Evolutionary conservation across 2,888 invertebrate species (phyloP).

Genomic region (Eulithis testata): DNA sequence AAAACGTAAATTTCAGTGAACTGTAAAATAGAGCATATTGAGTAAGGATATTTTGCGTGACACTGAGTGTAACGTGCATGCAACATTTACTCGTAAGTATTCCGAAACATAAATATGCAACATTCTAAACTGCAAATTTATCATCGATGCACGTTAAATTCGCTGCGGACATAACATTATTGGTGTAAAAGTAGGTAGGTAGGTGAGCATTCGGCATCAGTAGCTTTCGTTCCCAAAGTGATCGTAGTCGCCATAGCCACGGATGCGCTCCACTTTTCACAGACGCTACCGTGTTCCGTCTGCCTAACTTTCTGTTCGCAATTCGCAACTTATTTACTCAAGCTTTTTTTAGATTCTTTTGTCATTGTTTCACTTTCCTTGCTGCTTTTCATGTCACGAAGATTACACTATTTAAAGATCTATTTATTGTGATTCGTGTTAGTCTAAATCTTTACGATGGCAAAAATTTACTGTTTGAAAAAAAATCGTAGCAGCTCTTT

Average conservation of each 20-base stretch:
- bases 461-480: background rate
- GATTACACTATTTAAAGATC: background rate
- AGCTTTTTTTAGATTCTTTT: slow-evolving; percentile 29
- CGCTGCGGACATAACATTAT: slow-evolving; percentile 38
- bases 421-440: background rate
- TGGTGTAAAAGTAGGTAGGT: slow-evolving; percentile 51
- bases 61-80: too few relatives aligned
- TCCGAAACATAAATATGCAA: slow-evolving; percentile 18
- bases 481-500: slow-evolving; percentile 1
- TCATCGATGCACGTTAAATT: slow-evolving; percentile 18
- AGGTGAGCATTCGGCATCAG: slow-evolving; percentile 43
- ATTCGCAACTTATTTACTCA: slow-evolving; percentile 45
- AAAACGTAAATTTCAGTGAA: too few relatives aligned
- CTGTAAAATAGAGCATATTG: too few relatives aligned
- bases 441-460: background rate
- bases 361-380: slow-evolving; percentile 6
- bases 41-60: too few relatives aligned
- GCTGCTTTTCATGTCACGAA: background rate
- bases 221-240: slow-evolving; percentile 60
- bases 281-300: slow-evolving; percentile 28
- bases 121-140: slow-evolving; percentile 14
- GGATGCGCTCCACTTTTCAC: slow-evolving; percentile 63
- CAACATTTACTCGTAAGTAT: slow-evolving; percentile 7
- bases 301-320: slow-evolving; percentile 57
- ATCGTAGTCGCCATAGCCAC: slow-evolving; percentile 50